Base-by-base conservation (phyloP, 1,140 invertebrate genomes). In the Cydia pomonella region DNA sequence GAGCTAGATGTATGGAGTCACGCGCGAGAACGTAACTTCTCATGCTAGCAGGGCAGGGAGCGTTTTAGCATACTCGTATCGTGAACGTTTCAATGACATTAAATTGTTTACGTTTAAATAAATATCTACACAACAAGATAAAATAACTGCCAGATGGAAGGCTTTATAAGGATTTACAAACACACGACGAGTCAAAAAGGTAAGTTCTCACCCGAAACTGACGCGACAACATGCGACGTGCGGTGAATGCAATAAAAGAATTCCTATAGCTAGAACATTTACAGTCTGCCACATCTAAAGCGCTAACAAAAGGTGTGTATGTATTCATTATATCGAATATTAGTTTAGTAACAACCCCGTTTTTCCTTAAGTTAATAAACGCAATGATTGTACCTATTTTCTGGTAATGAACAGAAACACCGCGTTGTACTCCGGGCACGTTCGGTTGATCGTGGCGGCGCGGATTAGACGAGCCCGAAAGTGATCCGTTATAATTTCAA, bases 401-500 rank as follows among this genome's bases (percentile, higher is more conserved):
- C 27, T 69, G 29, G 53, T 59, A 59, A 59, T 59, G 53, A 59
- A 59, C 53, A 59, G 53, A 23, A 59, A 59, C 53, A 76, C 76
- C 75, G 79, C 76, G 80, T 81, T 79, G 50, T 69, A 73, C 69
- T 66, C 62, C 41, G 66, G 47, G 74, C 79, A 80, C 77, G 77
- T 78, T 64, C 72, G 53, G 73, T 29, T 71, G 77, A 75, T 74
- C 53, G 73, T 72, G 74, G 74, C 80, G 73, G 75, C 76, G 72
- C 82, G 83, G 90, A 91, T 91, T 92, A 92, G 82, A 84, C 77
- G 77, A 76, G 81, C 73, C 80, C 82, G 88, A 92, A 91, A 91
- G 89, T 91, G 89, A 92, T 91, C 91, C 91, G 87, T 92, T 92
- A 92, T 91, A 92, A 92, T 91, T 91, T 90, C 77, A 80, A 87